phyloP scores from a whole-genome alignment of 2,888 invertebrate species.

The Nycteola revayana region DNA sequence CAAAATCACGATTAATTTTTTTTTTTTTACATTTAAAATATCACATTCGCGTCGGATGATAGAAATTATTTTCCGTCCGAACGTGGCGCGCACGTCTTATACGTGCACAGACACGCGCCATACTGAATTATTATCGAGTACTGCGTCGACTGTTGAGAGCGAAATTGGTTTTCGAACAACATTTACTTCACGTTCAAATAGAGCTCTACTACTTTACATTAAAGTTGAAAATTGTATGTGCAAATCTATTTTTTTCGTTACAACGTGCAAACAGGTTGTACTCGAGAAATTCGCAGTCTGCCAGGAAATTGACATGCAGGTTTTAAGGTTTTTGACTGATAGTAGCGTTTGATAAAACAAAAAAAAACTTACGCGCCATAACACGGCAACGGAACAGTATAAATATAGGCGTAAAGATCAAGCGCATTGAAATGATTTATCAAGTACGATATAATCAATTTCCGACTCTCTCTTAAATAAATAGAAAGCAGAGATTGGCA shows the following conservation, averaged over 20 bases:
- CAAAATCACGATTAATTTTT: slow-evolving; percentile 30
- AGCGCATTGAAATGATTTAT: too few relatives aligned
- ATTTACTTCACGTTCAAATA: slow-evolving; percentile 37
- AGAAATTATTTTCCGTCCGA: slow-evolving; percentile 30
- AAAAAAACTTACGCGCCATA: slow-evolving; percentile 4
- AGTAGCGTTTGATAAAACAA: slow-evolving; percentile 33
- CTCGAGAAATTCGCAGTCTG: slow-evolving; percentile 64
- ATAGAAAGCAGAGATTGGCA: slow-evolving; percentile 5
- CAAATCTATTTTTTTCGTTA: slow-evolving; percentile 44
- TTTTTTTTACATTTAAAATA: slow-evolving; percentile 43
- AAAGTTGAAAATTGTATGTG: slow-evolving; percentile 44
- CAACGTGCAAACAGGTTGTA: slow-evolving; percentile 57
- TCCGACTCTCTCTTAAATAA: background rate
- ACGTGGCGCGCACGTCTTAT: slow-evolving; percentile 45
- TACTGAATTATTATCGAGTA: slow-evolving; percentile 68
- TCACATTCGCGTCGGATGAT: slow-evolving; percentile 45
- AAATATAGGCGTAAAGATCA: background rate
- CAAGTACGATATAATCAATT: background rate
- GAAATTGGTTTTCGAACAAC: slow-evolving; percentile 68
- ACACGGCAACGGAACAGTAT: slow-evolving; percentile 8
- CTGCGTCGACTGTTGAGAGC: slow-evolving; percentile 64
- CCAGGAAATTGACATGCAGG: slow-evolving; percentile 54
- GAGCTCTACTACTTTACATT: slow-evolving; percentile 39
- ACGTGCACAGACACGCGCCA: slow-evolving; percentile 63
- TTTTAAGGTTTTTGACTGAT: slow-evolving; percentile 54